phyloP scores from a whole-genome alignment of 2,797 vertebrate species.

The Cetoscarus ocellatus region DNA sequence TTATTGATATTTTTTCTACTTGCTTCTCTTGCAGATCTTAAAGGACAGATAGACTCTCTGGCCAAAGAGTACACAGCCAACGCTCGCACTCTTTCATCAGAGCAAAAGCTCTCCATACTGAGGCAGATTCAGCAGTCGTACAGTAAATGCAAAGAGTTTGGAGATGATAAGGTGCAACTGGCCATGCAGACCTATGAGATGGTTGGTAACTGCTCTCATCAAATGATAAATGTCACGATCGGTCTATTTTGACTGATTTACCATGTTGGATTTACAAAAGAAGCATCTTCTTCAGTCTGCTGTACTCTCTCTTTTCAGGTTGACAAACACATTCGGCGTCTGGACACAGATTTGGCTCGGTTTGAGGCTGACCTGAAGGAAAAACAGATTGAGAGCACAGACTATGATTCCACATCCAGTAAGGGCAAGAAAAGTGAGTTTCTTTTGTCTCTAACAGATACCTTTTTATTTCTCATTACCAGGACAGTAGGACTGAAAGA shows the following conservation, averaged over 20 bases:
- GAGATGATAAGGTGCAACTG: slow-evolving; percentile 98
- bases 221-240: too few relatives aligned
- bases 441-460: not conserved
- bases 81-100: slow-evolving; percentile 91
- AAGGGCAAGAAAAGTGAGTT: slow-evolving; percentile 96
- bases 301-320: slow-evolving; percentile 82
- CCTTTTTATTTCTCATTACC: not conserved
- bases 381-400: slow-evolving; percentile 96
- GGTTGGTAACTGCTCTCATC: slow-evolving; percentile 81
- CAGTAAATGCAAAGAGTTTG: slow-evolving; percentile 97
- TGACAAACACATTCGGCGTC: slow-evolving; percentile 96
- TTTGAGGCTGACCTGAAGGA: slow-evolving; percentile 98
- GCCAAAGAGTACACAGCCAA: slow-evolving; percentile 96
- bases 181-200: slow-evolving; percentile 99
- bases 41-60: slow-evolving; percentile 94
- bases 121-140: slow-evolving; percentile 97
- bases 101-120: slow-evolving; percentile 94
- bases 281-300: not conserved
- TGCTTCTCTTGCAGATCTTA: slow-evolving; percentile 88
- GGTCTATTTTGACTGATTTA: too few relatives aligned
- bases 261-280: not conserved
- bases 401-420: slow-evolving; percentile 97
- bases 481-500: too few relatives aligned
- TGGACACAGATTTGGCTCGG: slow-evolving; percentile 96
- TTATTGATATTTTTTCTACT: not conserved